Percentiles rank a stretch among this genome's conserved stretches.
These are phyloP conservation scores for Drosophila algonquin DNA, from an alignment of 2,888 invertebrate genomes.

Conservation along the genomic window DNA sequence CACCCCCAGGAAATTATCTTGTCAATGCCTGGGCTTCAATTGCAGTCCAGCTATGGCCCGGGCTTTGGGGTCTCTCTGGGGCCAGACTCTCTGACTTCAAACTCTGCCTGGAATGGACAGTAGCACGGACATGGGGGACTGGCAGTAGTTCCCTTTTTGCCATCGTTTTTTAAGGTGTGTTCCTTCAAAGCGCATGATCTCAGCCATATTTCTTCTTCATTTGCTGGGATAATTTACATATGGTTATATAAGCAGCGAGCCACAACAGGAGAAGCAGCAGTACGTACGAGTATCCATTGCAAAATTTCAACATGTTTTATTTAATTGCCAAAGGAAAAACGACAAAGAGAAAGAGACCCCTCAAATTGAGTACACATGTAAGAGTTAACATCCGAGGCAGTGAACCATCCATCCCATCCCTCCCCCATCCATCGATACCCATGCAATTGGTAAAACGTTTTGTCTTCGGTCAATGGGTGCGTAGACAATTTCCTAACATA, in stretches of 20 bases:
- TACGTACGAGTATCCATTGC: constrained; percentile 43
- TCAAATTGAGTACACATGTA: constrained; percentile 60
- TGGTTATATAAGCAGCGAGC: constrained; percentile 67
- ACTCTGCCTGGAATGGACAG: constrained; percentile 41
- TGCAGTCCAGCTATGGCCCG: constrained; percentile 60
- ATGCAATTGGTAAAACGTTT: constrained; percentile 32
- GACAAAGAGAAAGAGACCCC: constrained; percentile 49
- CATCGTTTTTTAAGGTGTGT: constrained; percentile 66
- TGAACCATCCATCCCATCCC: constrained; percentile 12
- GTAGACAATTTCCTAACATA: constrained; percentile 28
- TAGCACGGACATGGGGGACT: constrained; percentile 43
- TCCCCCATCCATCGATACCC: constrained; percentile 1
- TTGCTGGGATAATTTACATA: constrained; percentile 74
- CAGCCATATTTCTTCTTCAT: constrained; percentile 75
- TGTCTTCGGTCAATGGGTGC: constrained; percentile 42
- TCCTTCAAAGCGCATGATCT: constrained; percentile 53
- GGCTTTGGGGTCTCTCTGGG: constrained; percentile 40
- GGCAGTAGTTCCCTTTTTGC: constrained; percentile 40
- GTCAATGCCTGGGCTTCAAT: constrained; percentile 75
- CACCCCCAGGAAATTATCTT: constrained; percentile 75
- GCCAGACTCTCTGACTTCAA: constrained; percentile 34
- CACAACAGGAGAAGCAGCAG: constrained; percentile 5
- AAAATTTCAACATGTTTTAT: constrained; percentile 70
- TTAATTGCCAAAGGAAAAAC: constrained; percentile 67
- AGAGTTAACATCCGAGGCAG: constrained; percentile 46